phyloP scores from a whole-genome alignment of 2,888 invertebrate species.

The Cancer borealis region DNA sequence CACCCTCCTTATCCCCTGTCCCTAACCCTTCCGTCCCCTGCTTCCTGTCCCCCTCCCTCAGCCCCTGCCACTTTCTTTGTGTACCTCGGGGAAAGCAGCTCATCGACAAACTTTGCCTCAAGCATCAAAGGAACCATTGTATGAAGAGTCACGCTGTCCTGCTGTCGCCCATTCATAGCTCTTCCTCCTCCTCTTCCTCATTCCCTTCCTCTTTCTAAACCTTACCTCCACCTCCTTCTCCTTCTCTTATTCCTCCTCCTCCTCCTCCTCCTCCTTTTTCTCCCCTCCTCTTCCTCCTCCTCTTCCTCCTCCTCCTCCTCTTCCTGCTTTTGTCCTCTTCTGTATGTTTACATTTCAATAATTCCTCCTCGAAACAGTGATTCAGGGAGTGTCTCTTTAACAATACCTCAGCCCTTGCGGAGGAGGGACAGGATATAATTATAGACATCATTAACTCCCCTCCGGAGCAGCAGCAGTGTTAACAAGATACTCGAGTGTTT shows the following conservation, averaged over 20 bases:
- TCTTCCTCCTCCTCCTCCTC: background rate
- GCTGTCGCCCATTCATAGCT: background rate
- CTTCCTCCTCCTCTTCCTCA: background rate
- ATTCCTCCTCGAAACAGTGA: background rate
- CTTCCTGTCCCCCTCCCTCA: background rate
- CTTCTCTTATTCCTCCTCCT: background rate
- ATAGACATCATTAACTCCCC: background rate
- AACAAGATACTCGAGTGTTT: background rate
- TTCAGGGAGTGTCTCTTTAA: background rate
- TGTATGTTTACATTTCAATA: background rate
- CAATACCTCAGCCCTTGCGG: background rate
- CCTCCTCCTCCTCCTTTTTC: background rate
- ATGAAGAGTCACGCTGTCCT: background rate
- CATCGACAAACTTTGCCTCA: conserved; percentile 20
- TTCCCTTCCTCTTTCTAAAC: no score
- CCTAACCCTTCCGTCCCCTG: background rate
- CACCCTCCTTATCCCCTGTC: background rate
- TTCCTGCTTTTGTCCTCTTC: background rate
- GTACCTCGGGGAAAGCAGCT: background rate
- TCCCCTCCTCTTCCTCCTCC: background rate
- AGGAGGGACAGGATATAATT: background rate
- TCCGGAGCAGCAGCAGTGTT: background rate
- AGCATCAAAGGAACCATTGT: conserved; percentile 6
- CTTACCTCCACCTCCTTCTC: background rate
- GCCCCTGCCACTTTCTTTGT: background rate